Conservation (phyloP, 2,888 invertebrate genomes). For the Pterostichus madidus region DNA sequence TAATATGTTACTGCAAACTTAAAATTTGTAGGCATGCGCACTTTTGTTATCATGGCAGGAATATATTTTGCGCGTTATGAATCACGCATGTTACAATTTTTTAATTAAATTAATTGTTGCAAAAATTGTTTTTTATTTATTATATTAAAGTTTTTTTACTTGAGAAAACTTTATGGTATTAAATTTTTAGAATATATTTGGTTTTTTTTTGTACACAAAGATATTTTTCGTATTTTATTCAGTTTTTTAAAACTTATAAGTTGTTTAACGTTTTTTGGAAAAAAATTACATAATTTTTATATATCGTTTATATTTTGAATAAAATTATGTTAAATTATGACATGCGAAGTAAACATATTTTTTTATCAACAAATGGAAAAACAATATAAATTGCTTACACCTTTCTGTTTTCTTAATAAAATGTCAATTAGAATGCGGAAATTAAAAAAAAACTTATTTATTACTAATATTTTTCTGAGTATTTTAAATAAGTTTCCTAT, state of each 20-base stretch:
- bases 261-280: too few relatives aligned
- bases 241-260: too few relatives aligned
- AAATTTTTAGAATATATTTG: too few relatives aligned
- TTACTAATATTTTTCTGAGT: constrained; percentile 17
- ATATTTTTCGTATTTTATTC: too few relatives aligned
- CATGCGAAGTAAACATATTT: too few relatives aligned
- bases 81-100: constrained; percentile 44
- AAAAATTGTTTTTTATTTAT: background rate
- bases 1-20: constrained; percentile 66
- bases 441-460: background rate
- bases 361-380: too few relatives aligned
- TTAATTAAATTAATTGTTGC: constrained; percentile 26
- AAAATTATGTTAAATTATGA: too few relatives aligned
- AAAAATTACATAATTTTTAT: too few relatives aligned
- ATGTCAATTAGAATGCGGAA: background rate
- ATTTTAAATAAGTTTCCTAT: constrained; percentile 17
- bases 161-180: too few relatives aligned
- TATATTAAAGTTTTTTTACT: background rate
- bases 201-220: too few relatives aligned
- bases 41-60: background rate
- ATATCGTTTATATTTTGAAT: too few relatives aligned
- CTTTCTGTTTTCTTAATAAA: background rate
- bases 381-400: too few relatives aligned
- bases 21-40: constrained; percentile 41
- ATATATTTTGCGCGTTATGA: constrained; percentile 64